Percentiles rank a stretch among this genome's conserved stretches.
Evolutionary conservation across 1,140 invertebrate genomes (phyloP).

Genomic region (Idris sp.): DNA sequence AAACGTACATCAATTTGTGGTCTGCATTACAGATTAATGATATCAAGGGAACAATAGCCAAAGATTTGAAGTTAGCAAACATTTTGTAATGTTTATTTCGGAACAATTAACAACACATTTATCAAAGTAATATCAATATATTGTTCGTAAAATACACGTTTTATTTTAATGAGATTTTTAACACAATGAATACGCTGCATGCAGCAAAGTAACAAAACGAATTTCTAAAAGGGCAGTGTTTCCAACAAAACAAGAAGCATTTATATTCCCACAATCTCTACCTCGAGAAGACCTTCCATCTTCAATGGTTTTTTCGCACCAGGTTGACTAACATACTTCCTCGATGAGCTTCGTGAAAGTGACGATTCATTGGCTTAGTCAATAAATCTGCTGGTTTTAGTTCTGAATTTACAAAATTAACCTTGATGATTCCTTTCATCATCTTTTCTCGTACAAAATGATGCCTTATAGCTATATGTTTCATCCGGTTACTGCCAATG

Average conservation of each 20-base stretch:
- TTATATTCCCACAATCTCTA: conserved; percentile 10
- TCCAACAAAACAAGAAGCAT: neutral
- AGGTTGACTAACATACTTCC: conserved; percentile 8
- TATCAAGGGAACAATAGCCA: no score
- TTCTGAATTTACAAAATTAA: conserved; percentile 19
- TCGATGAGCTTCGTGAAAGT: conserved; percentile 16
- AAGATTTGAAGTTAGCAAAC: no score
- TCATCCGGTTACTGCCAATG: conserved; percentile 35
- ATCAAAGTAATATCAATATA: no score
- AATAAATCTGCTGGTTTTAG: conserved; percentile 32
- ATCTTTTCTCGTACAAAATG: conserved; percentile 59
- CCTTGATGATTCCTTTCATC: neutral
- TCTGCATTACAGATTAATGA: no score
- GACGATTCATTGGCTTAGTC: conserved; percentile 7
- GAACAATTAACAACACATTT: no score
- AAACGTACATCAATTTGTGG: no score
- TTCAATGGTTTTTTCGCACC: conserved; percentile 1
- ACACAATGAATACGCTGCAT: no score
- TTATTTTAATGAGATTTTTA: no score
- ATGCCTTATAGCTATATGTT: conserved; percentile 62
- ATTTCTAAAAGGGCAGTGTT: no score
- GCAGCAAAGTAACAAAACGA: no score
- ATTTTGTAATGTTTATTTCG: no score
- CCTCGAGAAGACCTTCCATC: conserved; percentile 13
- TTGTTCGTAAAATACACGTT: no score